phyloP scores from a whole-genome alignment of 2,888 invertebrate genomes.

The Drosophila setosimentum region DNA sequence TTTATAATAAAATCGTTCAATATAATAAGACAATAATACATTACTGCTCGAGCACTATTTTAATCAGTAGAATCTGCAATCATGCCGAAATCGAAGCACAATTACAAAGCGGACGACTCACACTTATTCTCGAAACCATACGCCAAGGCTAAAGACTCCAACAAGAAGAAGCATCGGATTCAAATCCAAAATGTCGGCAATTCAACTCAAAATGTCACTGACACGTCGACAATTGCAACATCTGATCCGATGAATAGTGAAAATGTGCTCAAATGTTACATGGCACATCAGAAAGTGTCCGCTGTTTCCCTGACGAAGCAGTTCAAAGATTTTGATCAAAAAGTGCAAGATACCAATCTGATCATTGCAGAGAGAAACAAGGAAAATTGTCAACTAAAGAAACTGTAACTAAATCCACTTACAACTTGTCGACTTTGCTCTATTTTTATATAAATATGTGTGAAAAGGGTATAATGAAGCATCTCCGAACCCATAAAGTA shows the following conservation, averaged over 20 bases:
- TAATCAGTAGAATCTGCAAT: not conserved
- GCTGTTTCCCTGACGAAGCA: conserved; percentile 3
- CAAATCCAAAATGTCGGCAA: not conserved
- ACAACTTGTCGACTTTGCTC: not conserved
- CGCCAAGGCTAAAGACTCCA: not conserved
- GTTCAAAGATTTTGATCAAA: not conserved
- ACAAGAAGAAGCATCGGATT: not conserved
- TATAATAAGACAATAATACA: no score
- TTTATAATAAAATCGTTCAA: not conserved
- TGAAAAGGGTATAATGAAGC: not conserved
- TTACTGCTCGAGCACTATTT: not conserved
- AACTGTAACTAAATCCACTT: conserved; percentile 15
- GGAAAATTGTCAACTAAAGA: conserved; percentile 14
- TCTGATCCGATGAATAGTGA: not conserved
- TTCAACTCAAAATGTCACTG: not conserved
- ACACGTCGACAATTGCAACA: no score
- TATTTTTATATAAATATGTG: not conserved
- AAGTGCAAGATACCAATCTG: conserved; percentile 14
- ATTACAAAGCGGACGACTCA: not conserved
- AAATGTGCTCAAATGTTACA: conserved; percentile 17
- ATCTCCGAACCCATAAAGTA: not conserved
- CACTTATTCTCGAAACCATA: not conserved
- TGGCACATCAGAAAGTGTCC: not conserved
- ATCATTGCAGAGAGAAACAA: not conserved
- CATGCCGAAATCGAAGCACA: conserved; percentile 13